Evolutionary conservation across 2,888 invertebrate species (phyloP).

Genomic region (Unio pictorum): DNA sequence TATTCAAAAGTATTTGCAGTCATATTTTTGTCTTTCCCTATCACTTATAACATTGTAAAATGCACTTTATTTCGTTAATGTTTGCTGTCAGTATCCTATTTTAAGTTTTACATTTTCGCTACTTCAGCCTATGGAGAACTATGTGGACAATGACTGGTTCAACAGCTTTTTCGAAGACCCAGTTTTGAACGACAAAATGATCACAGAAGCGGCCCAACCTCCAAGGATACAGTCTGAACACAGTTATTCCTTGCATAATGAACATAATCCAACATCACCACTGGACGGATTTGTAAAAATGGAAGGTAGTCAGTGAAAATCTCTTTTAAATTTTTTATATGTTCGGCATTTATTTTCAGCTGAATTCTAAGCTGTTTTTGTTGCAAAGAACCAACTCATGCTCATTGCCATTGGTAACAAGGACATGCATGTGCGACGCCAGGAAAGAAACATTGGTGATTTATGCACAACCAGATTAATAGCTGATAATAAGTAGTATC

Average conservation of each 20-base stretch:
- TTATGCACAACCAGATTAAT: too few relatives aligned
- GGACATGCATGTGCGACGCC: too few relatives aligned
- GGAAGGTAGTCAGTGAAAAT: constrained; percentile 34
- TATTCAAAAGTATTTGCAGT: too few relatives aligned
- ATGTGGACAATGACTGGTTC: constrained; percentile 68
- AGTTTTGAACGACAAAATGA: constrained; percentile 88
- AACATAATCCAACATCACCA: constrained; percentile 42
- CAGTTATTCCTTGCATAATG: constrained; percentile 86
- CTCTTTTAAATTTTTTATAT: neutral
- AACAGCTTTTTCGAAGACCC: constrained; percentile 69
- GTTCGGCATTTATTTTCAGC: neutral
- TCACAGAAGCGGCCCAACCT: constrained; percentile 89
- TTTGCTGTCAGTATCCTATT: too few relatives aligned
- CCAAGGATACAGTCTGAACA: constrained; percentile 91
- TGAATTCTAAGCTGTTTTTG: too few relatives aligned
- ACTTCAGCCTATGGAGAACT: constrained; percentile 44
- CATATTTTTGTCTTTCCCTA: too few relatives aligned
- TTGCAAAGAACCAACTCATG: too few relatives aligned
- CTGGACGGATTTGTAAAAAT: constrained; percentile 43
- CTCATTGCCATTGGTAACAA: too few relatives aligned
- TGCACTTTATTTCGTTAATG: too few relatives aligned
- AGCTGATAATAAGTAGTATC: too few relatives aligned
- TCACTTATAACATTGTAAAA: too few relatives aligned
- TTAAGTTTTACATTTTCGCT: constrained; percentile 6
- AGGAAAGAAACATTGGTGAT: too few relatives aligned